Base-by-base conservation (phyloP, 2,113 vertebrate species). In the Turnix velox region DNA sequence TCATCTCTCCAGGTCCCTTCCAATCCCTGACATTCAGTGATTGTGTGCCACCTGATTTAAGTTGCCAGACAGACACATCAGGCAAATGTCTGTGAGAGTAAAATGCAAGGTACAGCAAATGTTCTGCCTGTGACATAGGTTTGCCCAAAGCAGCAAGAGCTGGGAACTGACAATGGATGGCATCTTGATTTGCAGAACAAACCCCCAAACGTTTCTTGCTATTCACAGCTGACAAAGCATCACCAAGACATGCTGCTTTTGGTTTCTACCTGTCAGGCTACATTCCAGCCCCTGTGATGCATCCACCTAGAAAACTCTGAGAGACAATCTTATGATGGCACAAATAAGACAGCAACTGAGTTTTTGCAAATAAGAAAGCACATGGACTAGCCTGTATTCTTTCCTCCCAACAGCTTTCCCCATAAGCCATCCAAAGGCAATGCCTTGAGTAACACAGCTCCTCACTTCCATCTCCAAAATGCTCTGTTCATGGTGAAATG, bases 221-320 rank as follows among this genome's bases (percentile, higher is more conserved):
- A 93, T 90, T 96, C 91, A 94, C 95, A 95, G 90, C 93, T 96
- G 95, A 95, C 43, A 49, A 93, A 94, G 95, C 96, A 88, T 96
- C 93, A 75, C 86, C 71, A 78, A 90, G 92, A 88, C 92, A 90
- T 72, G 92, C 86, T 94, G 90, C 83, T 92, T 93, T 93, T 90
- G 90, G 95, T 96, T 96, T 94, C 86, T 96, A 95, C 92, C 96
- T 96, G 92, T 93, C 96, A 96, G 76, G 43, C 86, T 81, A 8
- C 68, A 94, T 96, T 95, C 76, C 65, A 74, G 58, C 43, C 88
- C 61, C 72, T 79, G 76, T 63, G 92, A 94, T 91, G 88, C 95
- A 90, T 72, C 74, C 94, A 88, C 94, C 88, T 94, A 88, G 96
- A 95, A 96, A 96, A 96, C 54, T 73, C 84, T n/a, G 77, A 93